phyloP scores from a whole-genome alignment of 2,797 vertebrate species.

The Schizothorax lantsangensis region DNA sequence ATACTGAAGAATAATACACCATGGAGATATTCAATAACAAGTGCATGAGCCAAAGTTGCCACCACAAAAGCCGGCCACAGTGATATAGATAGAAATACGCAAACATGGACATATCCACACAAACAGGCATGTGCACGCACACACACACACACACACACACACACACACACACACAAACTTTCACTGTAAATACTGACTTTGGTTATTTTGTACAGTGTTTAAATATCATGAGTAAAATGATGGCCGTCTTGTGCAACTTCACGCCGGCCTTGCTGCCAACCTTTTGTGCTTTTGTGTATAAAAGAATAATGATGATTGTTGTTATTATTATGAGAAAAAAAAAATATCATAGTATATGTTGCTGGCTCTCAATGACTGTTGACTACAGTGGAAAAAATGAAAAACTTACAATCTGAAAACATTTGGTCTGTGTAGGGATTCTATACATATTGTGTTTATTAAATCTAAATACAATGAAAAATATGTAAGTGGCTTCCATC shows the following conservation, averaged over 20 bases:
- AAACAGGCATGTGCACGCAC: slow-evolving; percentile 73
- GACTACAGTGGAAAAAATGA: slow-evolving; percentile 76
- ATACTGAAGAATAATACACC: slow-evolving; percentile 18
- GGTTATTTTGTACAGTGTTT: slow-evolving; percentile 89
- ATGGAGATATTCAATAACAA: slow-evolving; percentile 66
- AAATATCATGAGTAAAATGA: slow-evolving; percentile 79
- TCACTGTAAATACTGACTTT: slow-evolving; percentile 88
- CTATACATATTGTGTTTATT: slow-evolving; percentile 81
- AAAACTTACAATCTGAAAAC: slow-evolving; percentile 72
- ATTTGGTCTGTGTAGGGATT: slow-evolving; percentile 76
- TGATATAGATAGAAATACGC: slow-evolving; percentile 69
- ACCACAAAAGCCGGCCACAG: slow-evolving; percentile 69
- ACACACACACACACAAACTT: slow-evolving; percentile 72
- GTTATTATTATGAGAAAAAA: slow-evolving; percentile 72
- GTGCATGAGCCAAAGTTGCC: slow-evolving; percentile 74
- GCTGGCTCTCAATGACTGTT: slow-evolving; percentile 85
- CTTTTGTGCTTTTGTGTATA: slow-evolving; percentile 80
- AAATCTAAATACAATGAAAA: slow-evolving; percentile 69
- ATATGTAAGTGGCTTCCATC: slow-evolving; percentile 75
- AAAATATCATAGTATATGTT: slow-evolving; percentile 79
- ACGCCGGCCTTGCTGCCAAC: slow-evolving; percentile 84
- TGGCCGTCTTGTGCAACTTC: slow-evolving; percentile 82
- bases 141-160: slow-evolving; percentile 64
- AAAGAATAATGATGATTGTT: slow-evolving; percentile 75
- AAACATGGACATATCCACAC: slow-evolving; percentile 70